Conservation (phyloP, 2,797 vertebrate genomes). For the Cercopithecus hamlyni region DNA sequence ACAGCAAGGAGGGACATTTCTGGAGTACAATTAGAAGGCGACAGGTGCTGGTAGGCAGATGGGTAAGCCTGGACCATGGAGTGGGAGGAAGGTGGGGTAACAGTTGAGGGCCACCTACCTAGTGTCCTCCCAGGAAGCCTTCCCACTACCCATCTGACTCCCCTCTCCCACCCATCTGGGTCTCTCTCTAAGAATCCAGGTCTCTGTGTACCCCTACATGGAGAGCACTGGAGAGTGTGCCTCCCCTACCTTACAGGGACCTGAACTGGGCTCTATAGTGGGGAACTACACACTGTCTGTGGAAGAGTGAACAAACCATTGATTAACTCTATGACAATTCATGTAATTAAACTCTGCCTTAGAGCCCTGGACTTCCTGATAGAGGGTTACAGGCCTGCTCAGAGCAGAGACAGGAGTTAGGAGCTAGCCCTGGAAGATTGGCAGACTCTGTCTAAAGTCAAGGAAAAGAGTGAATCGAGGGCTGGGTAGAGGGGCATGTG, state of each 20-base stretch:
- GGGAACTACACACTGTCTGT: neutral
- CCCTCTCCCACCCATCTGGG: no score
- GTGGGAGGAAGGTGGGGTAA: neutral
- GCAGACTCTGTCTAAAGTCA: neutral
- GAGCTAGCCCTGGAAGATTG: neutral
- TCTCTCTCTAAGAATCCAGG: neutral
- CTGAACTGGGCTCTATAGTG: neutral
- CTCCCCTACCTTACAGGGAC: no score
- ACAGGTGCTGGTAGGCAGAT: neutral
- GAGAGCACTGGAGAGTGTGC: neutral
- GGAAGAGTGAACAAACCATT: neutral
- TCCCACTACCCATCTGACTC: no score
- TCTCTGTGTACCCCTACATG: neutral
- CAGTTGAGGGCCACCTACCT: neutral
- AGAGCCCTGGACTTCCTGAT: neutral
- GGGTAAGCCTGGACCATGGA: neutral
- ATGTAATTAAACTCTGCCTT: neutral
- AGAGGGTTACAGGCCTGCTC: neutral
- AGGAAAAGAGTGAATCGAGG: neutral
- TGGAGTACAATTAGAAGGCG: neutral
- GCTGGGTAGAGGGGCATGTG: neutral
- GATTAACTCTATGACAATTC: neutral
- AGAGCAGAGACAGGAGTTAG: neutral
- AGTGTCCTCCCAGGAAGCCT: no score
- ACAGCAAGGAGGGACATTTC: neutral